phyloP scores from a whole-genome alignment of 2,113 vertebrate genomes.

The Colistium nudipinnis region DNA sequence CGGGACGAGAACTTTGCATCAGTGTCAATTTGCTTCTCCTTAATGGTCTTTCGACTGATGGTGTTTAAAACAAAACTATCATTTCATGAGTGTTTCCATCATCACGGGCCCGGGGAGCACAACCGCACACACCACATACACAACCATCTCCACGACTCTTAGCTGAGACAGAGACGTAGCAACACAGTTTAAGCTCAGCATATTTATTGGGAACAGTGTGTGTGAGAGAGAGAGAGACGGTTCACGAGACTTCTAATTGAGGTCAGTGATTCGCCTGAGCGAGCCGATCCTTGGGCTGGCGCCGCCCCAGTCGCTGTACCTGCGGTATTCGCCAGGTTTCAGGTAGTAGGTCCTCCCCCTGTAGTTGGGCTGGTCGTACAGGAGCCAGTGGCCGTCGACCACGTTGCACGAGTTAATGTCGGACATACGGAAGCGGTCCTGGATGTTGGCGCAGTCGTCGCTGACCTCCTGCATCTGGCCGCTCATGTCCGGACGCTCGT shows the following conservation, averaged over 20 bases:
- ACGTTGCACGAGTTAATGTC: conserved; percentile 79
- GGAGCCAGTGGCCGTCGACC: conserved; percentile 77
- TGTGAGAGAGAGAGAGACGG: conserved; percentile 17
- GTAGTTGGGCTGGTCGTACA: conserved; percentile 78
- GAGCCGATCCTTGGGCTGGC: conserved; percentile 65
- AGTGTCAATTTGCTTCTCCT: no score
- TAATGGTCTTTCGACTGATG: no score
- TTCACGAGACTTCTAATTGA: conserved; percentile 49
- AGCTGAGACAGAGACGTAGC: background rate
- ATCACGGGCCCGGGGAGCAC: background rate
- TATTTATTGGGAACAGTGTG: conserved; percentile 68
- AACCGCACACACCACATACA: background rate
- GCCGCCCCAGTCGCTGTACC: conserved; percentile 67
- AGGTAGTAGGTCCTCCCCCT: conserved; percentile 69
- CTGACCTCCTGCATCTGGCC: conserved; percentile 78
- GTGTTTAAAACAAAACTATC: background rate
- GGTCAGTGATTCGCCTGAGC: conserved; percentile 68
- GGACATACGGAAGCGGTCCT: conserved; percentile 69
- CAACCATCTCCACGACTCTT: background rate
- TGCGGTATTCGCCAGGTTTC: conserved; percentile 69
- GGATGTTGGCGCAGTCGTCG: conserved; percentile 75
- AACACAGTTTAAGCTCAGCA: conserved; percentile 34
- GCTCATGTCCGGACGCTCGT: conserved; percentile 73
- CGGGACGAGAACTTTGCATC: background rate
- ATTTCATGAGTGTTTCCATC: background rate